phyloP scores from a whole-genome alignment of 2,888 invertebrate genomes.

The Drosophila limbata region DNA sequence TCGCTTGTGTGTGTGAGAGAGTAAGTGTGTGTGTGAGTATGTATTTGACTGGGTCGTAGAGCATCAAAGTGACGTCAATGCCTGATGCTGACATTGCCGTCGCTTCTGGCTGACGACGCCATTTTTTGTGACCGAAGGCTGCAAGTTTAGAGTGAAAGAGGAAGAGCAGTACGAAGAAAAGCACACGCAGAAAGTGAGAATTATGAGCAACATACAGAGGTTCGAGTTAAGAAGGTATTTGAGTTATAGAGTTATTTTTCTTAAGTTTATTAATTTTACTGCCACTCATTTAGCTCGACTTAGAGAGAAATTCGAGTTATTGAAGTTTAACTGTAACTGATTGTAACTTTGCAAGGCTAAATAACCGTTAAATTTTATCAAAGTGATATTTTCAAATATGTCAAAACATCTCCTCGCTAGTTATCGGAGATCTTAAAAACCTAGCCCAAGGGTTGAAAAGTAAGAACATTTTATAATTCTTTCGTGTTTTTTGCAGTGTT shows the following conservation, averaged over 20 bases:
- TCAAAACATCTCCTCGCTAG: no score
- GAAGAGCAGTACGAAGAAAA: neutral
- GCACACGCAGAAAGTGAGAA: neutral
- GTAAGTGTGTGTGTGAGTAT: neutral
- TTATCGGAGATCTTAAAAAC: no score
- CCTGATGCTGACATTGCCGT: constrained; percentile 29
- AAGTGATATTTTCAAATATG: no score
- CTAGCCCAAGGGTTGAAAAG: no score
- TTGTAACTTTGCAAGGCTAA: neutral
- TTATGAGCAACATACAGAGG: neutral
- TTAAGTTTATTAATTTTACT: no score
- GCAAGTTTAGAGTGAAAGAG: constrained; percentile 13
- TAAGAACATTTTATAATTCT: no score
- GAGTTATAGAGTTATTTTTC: no score
- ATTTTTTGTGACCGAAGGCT: constrained; percentile 54
- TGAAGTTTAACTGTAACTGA: no score
- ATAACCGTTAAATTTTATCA: no score
- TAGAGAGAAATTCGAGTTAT: no score
- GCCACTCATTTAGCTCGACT: no score
- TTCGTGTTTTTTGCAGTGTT: neutral
- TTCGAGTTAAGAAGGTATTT: no score
- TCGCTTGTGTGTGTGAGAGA: neutral
- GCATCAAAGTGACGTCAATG: constrained; percentile 56
- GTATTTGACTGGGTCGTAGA: constrained; percentile 7
- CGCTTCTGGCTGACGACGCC: constrained; percentile 49